Evolutionary conservation across 2,888 invertebrate species (phyloP).

Genomic region (Epinotia bilunana): DNA sequence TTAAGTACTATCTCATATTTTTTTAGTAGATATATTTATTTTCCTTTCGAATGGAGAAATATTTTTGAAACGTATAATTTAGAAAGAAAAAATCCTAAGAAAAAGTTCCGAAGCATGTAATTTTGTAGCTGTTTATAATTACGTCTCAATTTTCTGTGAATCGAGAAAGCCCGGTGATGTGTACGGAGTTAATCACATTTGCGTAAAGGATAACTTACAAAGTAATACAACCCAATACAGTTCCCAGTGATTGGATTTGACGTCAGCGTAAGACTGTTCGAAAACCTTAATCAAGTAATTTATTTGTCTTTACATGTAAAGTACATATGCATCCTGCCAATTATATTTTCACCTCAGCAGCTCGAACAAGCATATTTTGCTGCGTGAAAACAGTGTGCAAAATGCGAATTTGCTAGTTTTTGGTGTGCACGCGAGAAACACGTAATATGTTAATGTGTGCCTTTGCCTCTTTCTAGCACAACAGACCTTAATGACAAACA

Average conservation of each 20-base stretch:
- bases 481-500: too few relatives aligned
- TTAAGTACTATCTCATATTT: too few relatives aligned
- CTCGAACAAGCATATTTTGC: too few relatives aligned
- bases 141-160: neutral
- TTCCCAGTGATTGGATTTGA: slow-evolving; percentile 13
- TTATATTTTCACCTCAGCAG: neutral
- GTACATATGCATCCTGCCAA: neutral
- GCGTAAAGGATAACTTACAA: slow-evolving; percentile 2
- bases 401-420: too few relatives aligned
- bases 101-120: neutral
- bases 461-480: too few relatives aligned
- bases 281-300: neutral
- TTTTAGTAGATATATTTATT: neutral
- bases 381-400: too few relatives aligned
- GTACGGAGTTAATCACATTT: slow-evolving; percentile 9
- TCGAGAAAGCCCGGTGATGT: neutral
- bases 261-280: neutral
- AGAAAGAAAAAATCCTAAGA: neutral
- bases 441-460: too few relatives aligned
- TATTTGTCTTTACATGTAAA: neutral
- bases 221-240: neutral
- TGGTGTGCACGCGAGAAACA: too few relatives aligned
- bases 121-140: neutral
- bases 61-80: neutral
- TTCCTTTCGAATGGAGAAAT: neutral